Evolutionary conservation across 2,797 vertebrate genomes (phyloP).

Genomic region (Pogonophryne albipinna): DNA sequence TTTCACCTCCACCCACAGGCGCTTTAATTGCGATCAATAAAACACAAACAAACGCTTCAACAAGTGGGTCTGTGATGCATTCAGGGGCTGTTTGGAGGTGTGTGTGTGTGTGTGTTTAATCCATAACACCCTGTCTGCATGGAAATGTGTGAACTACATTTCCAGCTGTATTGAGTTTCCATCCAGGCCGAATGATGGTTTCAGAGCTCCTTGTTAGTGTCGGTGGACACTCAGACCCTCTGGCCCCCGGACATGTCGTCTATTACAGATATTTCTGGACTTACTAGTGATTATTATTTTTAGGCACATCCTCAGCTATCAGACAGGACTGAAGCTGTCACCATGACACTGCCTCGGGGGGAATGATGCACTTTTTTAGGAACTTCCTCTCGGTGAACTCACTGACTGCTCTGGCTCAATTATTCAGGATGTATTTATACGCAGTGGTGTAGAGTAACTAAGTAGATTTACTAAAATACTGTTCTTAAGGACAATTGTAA

Average conservation of each 20-base stretch:
- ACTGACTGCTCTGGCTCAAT: slow-evolving; percentile 65
- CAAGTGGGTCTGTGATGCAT: not conserved
- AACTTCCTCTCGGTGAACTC: slow-evolving; percentile 65
- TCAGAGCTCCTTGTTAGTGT: slow-evolving; percentile 49
- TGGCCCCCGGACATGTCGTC: slow-evolving; percentile 43
- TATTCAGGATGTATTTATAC: slow-evolving; percentile 73
- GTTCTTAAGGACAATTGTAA: no score
- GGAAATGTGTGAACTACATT: not conserved
- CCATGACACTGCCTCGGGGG: slow-evolving; percentile 48
- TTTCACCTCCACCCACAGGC: not conserved
- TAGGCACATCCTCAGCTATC: slow-evolving; percentile 55
- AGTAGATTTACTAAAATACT: no score
- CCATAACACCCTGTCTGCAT: not conserved
- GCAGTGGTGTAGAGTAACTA: slow-evolving; percentile 29
- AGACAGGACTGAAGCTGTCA: slow-evolving; percentile 68
- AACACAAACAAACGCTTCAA: not conserved
- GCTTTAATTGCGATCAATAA: not conserved
- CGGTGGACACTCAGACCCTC: slow-evolving; percentile 19
- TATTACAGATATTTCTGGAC: slow-evolving; percentile 45
- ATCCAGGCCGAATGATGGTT: slow-evolving; percentile 21
- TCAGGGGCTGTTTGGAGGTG: not conserved
- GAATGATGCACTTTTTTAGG: slow-evolving; percentile 69
- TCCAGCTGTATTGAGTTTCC: not conserved
- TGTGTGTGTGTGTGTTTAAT: not conserved
- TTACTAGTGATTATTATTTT: slow-evolving; percentile 58